Conservation (phyloP, 2,113 vertebrate genomes). For the Baryphthengus martii region DNA sequence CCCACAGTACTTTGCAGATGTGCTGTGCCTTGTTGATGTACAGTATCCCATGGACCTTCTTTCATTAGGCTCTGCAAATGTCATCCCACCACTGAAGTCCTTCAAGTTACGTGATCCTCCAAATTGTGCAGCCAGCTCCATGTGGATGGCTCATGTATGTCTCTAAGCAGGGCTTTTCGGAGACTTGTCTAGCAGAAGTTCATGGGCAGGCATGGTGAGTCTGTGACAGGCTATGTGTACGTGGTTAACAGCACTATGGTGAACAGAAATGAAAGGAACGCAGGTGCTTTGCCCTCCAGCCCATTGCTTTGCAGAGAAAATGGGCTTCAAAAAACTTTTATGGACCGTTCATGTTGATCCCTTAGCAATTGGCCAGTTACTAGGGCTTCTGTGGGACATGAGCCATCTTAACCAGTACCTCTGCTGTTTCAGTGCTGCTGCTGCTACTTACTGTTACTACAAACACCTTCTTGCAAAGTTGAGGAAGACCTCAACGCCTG, state of each 20-base stretch:
- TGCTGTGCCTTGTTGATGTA: background rate
- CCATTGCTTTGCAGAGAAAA: background rate
- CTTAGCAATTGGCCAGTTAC: background rate
- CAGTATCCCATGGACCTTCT: background rate
- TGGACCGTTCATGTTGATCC: background rate
- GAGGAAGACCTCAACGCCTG: background rate
- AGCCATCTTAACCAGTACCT: background rate
- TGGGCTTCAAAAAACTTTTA: background rate
- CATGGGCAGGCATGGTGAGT: background rate
- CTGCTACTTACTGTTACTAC: background rate
- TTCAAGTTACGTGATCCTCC: background rate
- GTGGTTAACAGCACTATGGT: background rate
- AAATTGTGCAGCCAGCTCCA: background rate
- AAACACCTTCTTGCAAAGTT: background rate
- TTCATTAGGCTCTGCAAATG: background rate
- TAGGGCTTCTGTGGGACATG: background rate
- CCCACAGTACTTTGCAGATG: background rate
- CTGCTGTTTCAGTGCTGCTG: background rate
- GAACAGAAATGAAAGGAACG: background rate
- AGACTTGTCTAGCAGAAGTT: background rate
- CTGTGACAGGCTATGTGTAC: background rate
- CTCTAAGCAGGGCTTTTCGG: background rate
- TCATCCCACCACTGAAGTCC: background rate
- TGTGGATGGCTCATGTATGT: background rate
- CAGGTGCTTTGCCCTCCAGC: background rate